phyloP scores from a whole-genome alignment of 2,113 vertebrate genomes.

The Bufo bufo region DNA sequence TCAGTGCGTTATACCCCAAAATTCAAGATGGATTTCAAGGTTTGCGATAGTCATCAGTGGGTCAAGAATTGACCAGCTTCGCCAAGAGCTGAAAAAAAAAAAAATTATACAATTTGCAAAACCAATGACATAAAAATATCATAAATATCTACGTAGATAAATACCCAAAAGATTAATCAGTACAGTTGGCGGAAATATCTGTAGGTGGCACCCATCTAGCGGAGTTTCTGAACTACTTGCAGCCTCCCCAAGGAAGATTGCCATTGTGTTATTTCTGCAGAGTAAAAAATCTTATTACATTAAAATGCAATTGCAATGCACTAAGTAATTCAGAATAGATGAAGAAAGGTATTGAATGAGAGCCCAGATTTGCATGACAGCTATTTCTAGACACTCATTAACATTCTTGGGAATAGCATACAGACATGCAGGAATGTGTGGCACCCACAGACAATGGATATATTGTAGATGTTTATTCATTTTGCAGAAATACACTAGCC shows the following conservation, averaged over 20 bases:
- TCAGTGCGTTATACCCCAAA: neutral
- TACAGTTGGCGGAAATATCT: neutral
- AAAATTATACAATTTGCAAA: neutral
- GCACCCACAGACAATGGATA: neutral
- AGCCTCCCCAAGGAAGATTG: neutral
- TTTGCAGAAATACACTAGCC: neutral
- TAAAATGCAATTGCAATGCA: slow-evolving; percentile 18
- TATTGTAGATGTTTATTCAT: neutral
- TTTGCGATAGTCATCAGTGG: neutral
- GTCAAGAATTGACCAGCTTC: neutral
- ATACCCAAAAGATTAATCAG: neutral
- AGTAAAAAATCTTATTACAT: slow-evolving; percentile 35
- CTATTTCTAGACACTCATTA: slow-evolving; percentile 11
- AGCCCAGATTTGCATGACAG: slow-evolving; percentile 33
- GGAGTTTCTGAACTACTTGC: neutral
- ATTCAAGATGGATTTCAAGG: neutral
- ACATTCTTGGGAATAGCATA: neutral
- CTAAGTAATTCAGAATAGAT: slow-evolving; percentile 21
- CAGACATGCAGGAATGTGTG: neutral
- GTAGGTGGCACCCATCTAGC: neutral
- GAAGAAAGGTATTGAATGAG: slow-evolving; percentile 13
- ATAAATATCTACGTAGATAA: neutral
- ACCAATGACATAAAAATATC: neutral
- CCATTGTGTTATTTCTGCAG: slow-evolving; percentile 15
- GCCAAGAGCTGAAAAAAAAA: neutral